Conservation (phyloP, 1,140 invertebrate genomes). For the Atta colombica region DNA sequence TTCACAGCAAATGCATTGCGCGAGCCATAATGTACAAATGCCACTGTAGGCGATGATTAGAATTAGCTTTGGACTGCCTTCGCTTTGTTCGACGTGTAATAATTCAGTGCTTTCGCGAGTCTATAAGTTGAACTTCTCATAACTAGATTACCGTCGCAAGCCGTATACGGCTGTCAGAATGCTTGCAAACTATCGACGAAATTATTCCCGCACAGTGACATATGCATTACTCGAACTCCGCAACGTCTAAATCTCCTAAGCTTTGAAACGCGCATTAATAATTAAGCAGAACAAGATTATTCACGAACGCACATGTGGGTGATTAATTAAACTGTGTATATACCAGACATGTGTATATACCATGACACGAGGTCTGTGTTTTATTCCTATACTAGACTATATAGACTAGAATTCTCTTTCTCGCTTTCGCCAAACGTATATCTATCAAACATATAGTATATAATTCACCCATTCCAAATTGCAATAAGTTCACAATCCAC, state of each 20-base stretch:
- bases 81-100: slow-evolving; percentile 18
- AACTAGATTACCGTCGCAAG: slow-evolving; percentile 29
- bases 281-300: slow-evolving; percentile 10
- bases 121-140: slow-evolving; percentile 7
- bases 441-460: too few relatives aligned
- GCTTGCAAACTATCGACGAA: slow-evolving; percentile 35
- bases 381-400: too few relatives aligned
- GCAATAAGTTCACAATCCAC: too few relatives aligned
- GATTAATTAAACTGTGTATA: slow-evolving; percentile 23
- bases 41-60: slow-evolving; percentile 2
- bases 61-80: slow-evolving; percentile 15
- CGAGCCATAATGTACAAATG: slow-evolving; percentile 41
- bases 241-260: neutral
- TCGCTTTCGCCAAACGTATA: too few relatives aligned
- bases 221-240: neutral
- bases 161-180: neutral
- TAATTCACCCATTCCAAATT: too few relatives aligned
- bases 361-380: neutral
- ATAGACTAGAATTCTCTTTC: too few relatives aligned
- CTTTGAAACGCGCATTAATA: slow-evolving; percentile 22
- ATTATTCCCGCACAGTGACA: slow-evolving; percentile 37
- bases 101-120: slow-evolving; percentile 20
- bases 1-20: neutral
- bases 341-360: neutral
- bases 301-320: neutral